A percentile compares a stretch with the other conserved stretches of the same genome.
Conservation (phyloP, 2,888 invertebrate genomes). For the Strigamia transsilvanica region DNA sequence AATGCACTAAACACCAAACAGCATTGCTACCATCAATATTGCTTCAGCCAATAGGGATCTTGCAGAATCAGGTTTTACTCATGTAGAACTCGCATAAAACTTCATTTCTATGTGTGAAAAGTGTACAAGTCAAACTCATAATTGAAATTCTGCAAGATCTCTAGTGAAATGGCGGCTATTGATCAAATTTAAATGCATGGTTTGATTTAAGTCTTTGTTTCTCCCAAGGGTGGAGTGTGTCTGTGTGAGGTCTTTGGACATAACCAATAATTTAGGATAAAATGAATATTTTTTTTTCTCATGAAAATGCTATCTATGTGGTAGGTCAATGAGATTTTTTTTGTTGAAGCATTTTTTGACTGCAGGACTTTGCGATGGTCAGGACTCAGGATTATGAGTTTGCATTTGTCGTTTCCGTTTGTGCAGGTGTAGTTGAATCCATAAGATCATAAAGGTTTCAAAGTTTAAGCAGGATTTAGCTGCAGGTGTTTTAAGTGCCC, state of each 20-base stretch:
- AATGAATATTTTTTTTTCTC: not conserved
- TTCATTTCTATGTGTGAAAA: not conserved
- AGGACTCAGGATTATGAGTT: not conserved
- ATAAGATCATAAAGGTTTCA: constrained; percentile 22
- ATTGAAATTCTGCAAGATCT: not conserved
- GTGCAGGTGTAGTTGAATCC: constrained; percentile 16
- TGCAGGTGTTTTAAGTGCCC: constrained; percentile 33
- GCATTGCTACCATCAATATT: too few relatives aligned
- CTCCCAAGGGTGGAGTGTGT: constrained; percentile 9
- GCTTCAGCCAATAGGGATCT: too few relatives aligned
- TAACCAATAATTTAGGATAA: not conserved
- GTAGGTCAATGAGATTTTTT: not conserved
- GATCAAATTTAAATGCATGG: constrained; percentile 36
- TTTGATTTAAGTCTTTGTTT: not conserved
- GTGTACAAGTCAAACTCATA: not conserved
- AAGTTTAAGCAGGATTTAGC: constrained; percentile 28
- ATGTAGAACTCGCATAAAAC: not conserved
- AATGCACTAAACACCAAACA: too few relatives aligned
- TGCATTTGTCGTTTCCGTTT: not conserved
- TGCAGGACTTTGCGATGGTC: not conserved
- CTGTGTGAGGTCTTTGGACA: constrained; percentile 11
- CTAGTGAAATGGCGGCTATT: not conserved
- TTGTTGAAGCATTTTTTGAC: not conserved
- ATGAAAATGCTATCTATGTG: not conserved
- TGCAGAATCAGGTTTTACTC: too few relatives aligned